These are phyloP conservation scores for Apodemus speciosus DNA, from an alignment of 2,113 vertebrate genomes.

Conservation along the genomic window DNA sequence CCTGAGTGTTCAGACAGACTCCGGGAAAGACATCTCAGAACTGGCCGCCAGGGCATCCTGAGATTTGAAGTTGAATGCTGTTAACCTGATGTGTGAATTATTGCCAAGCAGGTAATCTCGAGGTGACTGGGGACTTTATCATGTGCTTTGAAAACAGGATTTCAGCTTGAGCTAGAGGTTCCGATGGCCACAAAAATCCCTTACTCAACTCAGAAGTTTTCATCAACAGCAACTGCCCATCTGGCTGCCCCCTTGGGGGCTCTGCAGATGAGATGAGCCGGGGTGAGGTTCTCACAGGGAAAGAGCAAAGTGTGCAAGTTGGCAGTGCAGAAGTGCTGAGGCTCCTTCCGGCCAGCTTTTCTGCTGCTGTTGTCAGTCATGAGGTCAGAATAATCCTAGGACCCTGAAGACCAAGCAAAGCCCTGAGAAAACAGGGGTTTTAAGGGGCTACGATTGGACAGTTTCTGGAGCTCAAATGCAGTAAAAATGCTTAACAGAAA, in stretches of 20 bases:
- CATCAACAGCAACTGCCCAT: constrained; percentile 71
- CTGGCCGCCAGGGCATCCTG: neutral
- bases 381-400: neutral
- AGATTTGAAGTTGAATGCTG: neutral
- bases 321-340: constrained; percentile 59
- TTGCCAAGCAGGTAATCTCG: constrained; percentile 26
- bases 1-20: constrained; percentile 11
- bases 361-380: constrained; percentile 1
- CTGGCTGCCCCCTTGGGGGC: constrained; percentile 46
- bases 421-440: neutral
- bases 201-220: constrained; percentile 69
- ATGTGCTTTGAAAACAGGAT: constrained; percentile 64
- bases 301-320: constrained; percentile 64
- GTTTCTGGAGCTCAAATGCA: neutral
- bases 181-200: constrained; percentile 67
- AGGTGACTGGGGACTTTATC: constrained; percentile 59
- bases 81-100: constrained; percentile 38
- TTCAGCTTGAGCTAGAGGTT: constrained; percentile 71
- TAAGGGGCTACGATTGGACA: constrained; percentile 14
- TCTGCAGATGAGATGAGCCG: constrained; percentile 28
- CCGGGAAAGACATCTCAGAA: neutral
- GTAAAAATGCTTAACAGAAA: constrained; percentile 26
- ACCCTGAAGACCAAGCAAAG: neutral
- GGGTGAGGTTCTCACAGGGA: constrained; percentile 53
- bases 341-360: neutral